phyloP scores from a whole-genome alignment of 2,888 invertebrate genomes.

The Morinoia aosen region DNA sequence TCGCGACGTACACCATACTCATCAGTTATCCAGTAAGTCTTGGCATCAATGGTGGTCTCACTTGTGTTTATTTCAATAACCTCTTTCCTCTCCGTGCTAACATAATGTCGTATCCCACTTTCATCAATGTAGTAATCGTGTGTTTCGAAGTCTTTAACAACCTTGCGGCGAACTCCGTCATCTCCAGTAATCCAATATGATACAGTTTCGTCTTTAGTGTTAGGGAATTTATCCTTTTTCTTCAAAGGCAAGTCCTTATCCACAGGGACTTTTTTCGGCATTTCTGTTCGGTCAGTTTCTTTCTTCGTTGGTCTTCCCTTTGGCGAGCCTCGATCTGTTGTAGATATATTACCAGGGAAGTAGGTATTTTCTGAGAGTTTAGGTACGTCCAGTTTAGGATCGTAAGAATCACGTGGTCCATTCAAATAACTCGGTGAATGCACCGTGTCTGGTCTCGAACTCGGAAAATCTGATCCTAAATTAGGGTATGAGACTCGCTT shows the following conservation, averaged over 20 bases:
- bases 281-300: not conserved
- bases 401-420: conserved; percentile 29
- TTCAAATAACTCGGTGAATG: not conserved
- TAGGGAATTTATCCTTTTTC: not conserved
- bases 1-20: conserved; percentile 36
- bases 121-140: not conserved
- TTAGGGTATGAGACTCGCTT: not conserved
- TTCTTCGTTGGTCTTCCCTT: not conserved
- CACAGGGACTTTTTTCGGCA: not conserved
- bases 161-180: conserved; percentile 27
- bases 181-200: conserved; percentile 33
- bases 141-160: conserved; percentile 18
- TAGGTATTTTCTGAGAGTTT: conserved; percentile 42
- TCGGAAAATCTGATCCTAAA: conserved; percentile 2
- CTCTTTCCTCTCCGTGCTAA: not conserved
- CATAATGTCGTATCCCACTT: not conserved
- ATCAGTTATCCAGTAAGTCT: conserved; percentile 50
- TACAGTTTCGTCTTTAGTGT: not conserved
- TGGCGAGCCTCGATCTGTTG: not conserved
- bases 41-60: not conserved
- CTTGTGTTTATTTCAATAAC: not conserved
- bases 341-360: conserved; percentile 39
- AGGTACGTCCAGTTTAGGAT: conserved; percentile 16
- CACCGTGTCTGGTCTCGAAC: not conserved
- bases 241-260: not conserved